Conservation (phyloP, 64 coral and sea anemone genomes). For the Actinia tenebrosa region DNA sequence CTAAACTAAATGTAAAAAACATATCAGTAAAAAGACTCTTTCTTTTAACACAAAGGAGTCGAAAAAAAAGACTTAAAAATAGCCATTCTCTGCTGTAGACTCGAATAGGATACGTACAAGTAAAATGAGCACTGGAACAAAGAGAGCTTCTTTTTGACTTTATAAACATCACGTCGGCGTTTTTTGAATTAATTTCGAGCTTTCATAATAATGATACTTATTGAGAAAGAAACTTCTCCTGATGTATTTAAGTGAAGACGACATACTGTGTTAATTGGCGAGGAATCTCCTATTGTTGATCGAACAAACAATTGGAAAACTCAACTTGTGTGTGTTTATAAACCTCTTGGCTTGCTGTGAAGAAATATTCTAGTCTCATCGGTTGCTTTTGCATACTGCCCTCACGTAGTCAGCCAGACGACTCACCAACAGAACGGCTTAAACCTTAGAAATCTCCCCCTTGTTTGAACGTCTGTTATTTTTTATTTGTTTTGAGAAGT, state of each 20-base stretch:
- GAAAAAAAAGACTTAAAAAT: background rate
- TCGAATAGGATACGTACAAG: background rate
- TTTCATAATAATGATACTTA: slow-evolving; percentile 12
- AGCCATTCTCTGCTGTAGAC: background rate
- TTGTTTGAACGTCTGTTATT: background rate
- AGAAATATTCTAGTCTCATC: background rate
- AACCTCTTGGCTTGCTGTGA: background rate
- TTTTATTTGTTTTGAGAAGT: background rate
- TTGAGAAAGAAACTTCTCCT: background rate
- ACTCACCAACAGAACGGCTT: no score
- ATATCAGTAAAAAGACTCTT: background rate
- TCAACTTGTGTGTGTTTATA: background rate
- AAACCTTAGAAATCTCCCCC: background rate
- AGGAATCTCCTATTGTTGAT: background rate
- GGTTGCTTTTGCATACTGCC: no score
- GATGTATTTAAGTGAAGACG: background rate
- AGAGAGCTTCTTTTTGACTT: background rate
- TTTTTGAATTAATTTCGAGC: background rate
- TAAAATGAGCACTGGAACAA: background rate
- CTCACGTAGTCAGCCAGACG: no score
- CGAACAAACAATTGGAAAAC: slow-evolving; percentile 8
- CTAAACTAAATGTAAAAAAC: background rate
- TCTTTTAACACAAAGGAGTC: background rate
- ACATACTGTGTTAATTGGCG: slow-evolving; percentile 2
- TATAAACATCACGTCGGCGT: background rate